Evolutionary conservation across 2,888 invertebrate genomes (phyloP).

Genomic region (Tetramorium bicarinatum): DNA sequence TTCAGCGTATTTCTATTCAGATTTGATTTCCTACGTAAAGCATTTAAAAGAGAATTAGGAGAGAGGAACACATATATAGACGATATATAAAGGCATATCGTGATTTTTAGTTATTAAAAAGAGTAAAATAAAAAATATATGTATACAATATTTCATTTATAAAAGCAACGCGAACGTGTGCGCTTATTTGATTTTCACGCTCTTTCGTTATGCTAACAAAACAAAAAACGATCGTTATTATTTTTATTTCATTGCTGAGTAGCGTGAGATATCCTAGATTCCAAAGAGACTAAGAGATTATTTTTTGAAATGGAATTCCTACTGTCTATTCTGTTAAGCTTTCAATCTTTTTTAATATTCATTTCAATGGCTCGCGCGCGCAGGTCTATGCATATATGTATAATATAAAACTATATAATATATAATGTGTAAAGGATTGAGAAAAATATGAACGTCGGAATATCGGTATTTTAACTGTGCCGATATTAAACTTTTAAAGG

Average conservation of each 20-base stretch:
- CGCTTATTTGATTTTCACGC: neutral
- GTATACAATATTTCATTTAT: constrained; percentile 13
- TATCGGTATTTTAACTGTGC: constrained; percentile 3
- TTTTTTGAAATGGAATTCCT: constrained; percentile 32
- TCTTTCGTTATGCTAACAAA: constrained; percentile 4
- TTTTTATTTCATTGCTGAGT: constrained; percentile 38
- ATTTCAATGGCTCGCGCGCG: constrained; percentile 4
- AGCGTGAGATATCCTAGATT: neutral
- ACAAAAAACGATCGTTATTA: constrained; percentile 14
- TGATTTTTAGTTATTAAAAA: neutral
- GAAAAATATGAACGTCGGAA: neutral
- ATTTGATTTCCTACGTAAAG: neutral
- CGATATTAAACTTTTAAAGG: constrained; percentile 5
- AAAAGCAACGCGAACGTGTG: neutral
- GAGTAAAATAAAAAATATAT: neutral
- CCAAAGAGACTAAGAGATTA: constrained; percentile 32
- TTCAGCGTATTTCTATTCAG: neutral
- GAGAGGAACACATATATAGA: neutral
- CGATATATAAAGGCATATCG: neutral
- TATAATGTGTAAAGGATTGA: constrained; percentile 5
- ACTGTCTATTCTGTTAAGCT: constrained; percentile 33
- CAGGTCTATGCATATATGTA: neutral
- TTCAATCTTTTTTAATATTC: constrained; percentile 38
- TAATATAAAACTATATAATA: neutral
- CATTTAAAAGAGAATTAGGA: neutral